Base-by-base conservation (phyloP, 2,113 vertebrate species). In the Hemibagrus wyckioides region DNA sequence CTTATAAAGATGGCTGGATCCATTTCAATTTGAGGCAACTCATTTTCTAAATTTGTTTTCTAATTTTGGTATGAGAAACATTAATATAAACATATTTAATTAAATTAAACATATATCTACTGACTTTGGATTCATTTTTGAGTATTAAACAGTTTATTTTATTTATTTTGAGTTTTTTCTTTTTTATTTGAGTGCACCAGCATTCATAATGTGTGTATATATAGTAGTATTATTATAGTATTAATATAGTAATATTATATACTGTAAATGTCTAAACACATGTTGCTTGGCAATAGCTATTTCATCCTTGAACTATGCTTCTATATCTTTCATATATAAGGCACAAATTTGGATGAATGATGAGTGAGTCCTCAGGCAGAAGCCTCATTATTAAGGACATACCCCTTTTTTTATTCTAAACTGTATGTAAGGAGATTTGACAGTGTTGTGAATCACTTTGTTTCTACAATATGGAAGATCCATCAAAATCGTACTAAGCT, bases 401-500 rank as follows among this genome's bases (percentile, higher is more conserved):
- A 82, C 1, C 39, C 14, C 8, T 8, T 33, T 73, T 48, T 61
- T 44, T 44, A 83, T 28, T 83, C 28, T 52, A 30, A 50, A 14
- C 41, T 13, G 17, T 65, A n/a, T 30, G n/a, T 48, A 44, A n/a
- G 21, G 48, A 83, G 7, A 65, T 63, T 67, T 83, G 82, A 65
- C 59, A 83, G 82, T 63, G 52, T 50, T 52, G 61, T 52, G 15
- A 83, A 33, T 67, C 21, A 50, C 13, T 28, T 59, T 11, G 61
- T 82, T 82, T 28, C 33, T 82, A 61, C 56, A 44, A 59, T 61
- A 82, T 44, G 19, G 11, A 82, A 63, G 54, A 82, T 41, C 23
- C 17, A 83, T 67, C 82, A 83, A 83, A 83, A 30, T 36, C n/a
- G 63, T 61, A 69, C 63, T 36, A 71, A 84, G 48, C 33, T 73